phyloP scores from a whole-genome alignment of 2,797 vertebrate genomes.

The Percopsis omiscomaycus region DNA sequence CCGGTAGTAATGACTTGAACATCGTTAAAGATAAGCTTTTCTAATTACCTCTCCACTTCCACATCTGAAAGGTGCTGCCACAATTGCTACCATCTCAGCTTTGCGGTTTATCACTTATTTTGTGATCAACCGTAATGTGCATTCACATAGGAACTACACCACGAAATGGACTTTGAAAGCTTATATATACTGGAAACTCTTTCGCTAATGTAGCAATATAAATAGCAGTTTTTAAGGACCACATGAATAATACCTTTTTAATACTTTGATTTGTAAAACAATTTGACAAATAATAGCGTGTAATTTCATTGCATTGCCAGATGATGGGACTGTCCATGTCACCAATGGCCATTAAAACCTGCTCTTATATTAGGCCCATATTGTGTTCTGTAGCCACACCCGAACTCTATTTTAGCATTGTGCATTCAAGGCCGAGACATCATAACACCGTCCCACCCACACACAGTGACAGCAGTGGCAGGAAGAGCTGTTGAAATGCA shows the following conservation, averaged over 20 bases:
- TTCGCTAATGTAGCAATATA: too few species aligned
- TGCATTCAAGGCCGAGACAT: slow-evolving; percentile 16
- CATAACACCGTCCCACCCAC: slow-evolving; percentile 15
- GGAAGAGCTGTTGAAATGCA: slow-evolving; percentile 71
- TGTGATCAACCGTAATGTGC: slow-evolving; percentile 5
- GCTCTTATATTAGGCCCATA: too few species aligned
- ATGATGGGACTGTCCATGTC: too few species aligned
- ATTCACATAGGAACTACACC: not conserved
- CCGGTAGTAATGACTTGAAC: slow-evolving; percentile 63
- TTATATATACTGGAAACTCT: too few species aligned
- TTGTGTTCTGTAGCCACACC: too few species aligned
- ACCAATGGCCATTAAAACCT: too few species aligned
- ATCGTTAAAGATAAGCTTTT: slow-evolving; percentile 58
- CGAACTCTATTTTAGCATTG: slow-evolving; percentile 7
- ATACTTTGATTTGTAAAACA: too few species aligned
- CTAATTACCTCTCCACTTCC: slow-evolving; percentile 61
- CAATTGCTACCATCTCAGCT: slow-evolving; percentile 47
- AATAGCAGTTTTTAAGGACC: too few species aligned
- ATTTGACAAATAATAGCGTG: too few species aligned
- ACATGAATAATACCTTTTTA: too few species aligned
- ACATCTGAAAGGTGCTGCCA: slow-evolving; percentile 42
- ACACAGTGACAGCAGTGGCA: slow-evolving; percentile 36
- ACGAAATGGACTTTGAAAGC: not conserved
- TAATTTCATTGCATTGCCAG: too few species aligned
- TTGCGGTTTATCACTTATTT: slow-evolving; percentile 45